Percentiles rank a stretch among this genome's conserved stretches.
Conservation (phyloP, 2,797 vertebrate genomes). For the Spondyliosoma cantharus region DNA sequence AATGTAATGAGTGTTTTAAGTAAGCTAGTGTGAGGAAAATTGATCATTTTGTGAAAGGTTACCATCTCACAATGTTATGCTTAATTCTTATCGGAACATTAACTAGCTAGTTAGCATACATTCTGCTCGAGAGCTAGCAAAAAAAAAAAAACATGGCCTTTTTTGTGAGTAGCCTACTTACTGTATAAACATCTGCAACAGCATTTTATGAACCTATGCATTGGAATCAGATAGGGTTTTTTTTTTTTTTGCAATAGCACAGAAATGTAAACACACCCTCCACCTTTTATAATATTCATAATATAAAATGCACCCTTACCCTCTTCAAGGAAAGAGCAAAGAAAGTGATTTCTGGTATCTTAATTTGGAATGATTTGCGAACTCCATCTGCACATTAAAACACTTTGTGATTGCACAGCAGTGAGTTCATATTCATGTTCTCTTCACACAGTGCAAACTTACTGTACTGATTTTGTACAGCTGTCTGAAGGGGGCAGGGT, state of each 20-base stretch:
- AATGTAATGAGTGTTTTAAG: too few species aligned
- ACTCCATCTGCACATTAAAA: background rate
- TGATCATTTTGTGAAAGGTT: too few species aligned
- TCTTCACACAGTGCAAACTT: background rate
- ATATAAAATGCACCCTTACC: background rate
- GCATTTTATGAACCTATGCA: background rate
- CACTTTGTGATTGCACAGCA: background rate
- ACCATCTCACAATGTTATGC: too few species aligned
- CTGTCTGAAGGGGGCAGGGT: background rate
- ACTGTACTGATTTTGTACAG: conserved; percentile 1
- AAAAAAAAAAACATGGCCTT: too few species aligned
- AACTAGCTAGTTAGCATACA: too few species aligned
- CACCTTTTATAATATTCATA: background rate
- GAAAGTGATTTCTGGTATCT: background rate
- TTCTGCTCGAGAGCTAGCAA: too few species aligned
- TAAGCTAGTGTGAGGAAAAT: too few species aligned
- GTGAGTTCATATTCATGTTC: background rate
- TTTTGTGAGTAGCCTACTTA: too few species aligned
- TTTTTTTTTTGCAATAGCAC: background rate
- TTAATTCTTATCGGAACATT: too few species aligned
- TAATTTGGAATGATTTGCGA: background rate
- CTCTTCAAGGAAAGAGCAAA: background rate
- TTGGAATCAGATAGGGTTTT: background rate
- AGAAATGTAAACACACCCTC: background rate
- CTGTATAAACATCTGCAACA: too few species aligned